Conservation (phyloP, 2,797 vertebrate species). For the Schizopygopsis malacanthus region DNA sequence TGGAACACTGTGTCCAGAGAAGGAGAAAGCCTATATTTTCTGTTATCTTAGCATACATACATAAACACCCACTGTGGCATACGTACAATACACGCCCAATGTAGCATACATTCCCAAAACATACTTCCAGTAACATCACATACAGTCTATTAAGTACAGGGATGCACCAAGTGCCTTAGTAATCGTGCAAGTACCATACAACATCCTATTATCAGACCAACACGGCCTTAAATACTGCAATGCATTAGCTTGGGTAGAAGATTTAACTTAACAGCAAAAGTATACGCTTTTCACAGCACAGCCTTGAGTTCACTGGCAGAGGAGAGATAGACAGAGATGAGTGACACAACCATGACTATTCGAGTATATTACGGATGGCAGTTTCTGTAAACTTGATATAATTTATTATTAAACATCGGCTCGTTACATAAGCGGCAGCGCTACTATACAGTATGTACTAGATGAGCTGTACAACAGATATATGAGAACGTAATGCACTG, state of each 20-base stretch:
- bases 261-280: slow-evolving; percentile 59
- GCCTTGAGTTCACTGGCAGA: slow-evolving; percentile 63
- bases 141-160: slow-evolving; percentile 68
- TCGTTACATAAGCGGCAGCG: neutral
- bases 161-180: slow-evolving; percentile 67
- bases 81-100: slow-evolving; percentile 75
- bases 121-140: slow-evolving; percentile 64
- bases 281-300: slow-evolving; percentile 77
- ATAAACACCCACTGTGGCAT: slow-evolving; percentile 67
- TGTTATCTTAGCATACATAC: slow-evolving; percentile 68
- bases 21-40: slow-evolving; percentile 64
- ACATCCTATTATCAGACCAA: slow-evolving; percentile 61
- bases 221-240: slow-evolving; percentile 67
- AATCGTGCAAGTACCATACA: slow-evolving; percentile 65
- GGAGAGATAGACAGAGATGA: slow-evolving; percentile 46
- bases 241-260: slow-evolving; percentile 60
- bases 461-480: slow-evolving; percentile 21
- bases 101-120: slow-evolving; percentile 70
- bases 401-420: slow-evolving; percentile 14
- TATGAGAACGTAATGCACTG: slow-evolving; percentile 6
- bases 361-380: slow-evolving; percentile 19
- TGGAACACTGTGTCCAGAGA: slow-evolving; percentile 69
- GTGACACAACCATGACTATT: slow-evolving; percentile 22
- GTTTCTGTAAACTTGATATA: slow-evolving; percentile 22
- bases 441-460: slow-evolving; percentile 12